Evolutionary conservation across 1,140 invertebrate genomes (phyloP).

Genomic region (Steinernema khuongi): DNA sequence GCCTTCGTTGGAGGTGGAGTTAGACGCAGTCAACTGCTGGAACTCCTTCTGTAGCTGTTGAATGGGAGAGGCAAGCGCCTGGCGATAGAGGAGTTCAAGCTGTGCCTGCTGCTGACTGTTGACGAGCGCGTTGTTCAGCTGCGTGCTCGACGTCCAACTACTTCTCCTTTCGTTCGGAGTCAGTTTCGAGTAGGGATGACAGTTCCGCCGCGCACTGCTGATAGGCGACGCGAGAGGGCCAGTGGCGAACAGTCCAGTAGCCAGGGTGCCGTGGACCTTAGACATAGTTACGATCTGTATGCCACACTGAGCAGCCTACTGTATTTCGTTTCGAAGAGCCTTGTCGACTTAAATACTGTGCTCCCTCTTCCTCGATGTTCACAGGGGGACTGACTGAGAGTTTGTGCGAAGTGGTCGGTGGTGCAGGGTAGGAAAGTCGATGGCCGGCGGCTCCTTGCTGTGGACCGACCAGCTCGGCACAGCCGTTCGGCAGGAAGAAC

Average conservation of each 20-base stretch:
- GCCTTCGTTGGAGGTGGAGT: slow-evolving; percentile 23
- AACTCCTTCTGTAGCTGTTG: slow-evolving; percentile 55
- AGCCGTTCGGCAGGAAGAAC: slow-evolving; percentile 44
- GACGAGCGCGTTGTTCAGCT: slow-evolving; percentile 20
- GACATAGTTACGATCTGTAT: slow-evolving; percentile 21
- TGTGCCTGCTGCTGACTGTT: slow-evolving; percentile 48
- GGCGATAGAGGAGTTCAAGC: slow-evolving; percentile 42
- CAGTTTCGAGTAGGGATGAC: slow-evolving; percentile 9
- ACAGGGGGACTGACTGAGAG: slow-evolving; percentile 13
- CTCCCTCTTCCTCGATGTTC: slow-evolving; percentile 47
- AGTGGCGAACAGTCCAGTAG: background rate
- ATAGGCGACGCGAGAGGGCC: slow-evolving; percentile 12
- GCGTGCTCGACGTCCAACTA: slow-evolving; percentile 46
- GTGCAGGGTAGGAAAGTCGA: slow-evolving; percentile 12
- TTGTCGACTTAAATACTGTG: slow-evolving; percentile 43
- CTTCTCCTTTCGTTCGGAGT: slow-evolving; percentile 42
- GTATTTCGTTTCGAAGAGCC: slow-evolving; percentile 49
- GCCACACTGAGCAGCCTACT: slow-evolving; percentile 26
- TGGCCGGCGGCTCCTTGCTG: slow-evolving; percentile 18
- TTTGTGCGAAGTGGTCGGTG: background rate
- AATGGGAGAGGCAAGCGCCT: slow-evolving; percentile 37
- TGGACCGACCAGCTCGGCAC: slow-evolving; percentile 37
- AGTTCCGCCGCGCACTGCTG: slow-evolving; percentile 13
- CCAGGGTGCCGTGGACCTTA: slow-evolving; percentile 7
- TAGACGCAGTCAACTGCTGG: slow-evolving; percentile 49